phyloP scores from a whole-genome alignment of 2,888 invertebrate species.

The Ormyrus nitidulus region DNA sequence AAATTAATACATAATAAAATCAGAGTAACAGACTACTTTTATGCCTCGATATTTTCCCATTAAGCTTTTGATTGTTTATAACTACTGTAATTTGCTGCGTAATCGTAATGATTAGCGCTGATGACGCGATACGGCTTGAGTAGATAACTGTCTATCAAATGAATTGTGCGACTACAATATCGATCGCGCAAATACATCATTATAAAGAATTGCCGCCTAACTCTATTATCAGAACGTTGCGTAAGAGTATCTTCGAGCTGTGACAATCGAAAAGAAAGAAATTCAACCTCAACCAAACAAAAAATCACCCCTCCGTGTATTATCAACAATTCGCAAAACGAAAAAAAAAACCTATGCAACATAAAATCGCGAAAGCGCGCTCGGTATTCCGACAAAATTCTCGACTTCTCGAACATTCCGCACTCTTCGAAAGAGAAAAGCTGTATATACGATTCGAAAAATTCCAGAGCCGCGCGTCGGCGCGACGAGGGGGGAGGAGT shows the following conservation, averaged over 20 bases:
- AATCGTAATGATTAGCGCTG: slow-evolving; percentile 48
- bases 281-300: not conserved
- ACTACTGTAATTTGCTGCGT: slow-evolving; percentile 36
- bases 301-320: too few relatives aligned
- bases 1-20: not conserved
- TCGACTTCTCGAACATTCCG: too few relatives aligned
- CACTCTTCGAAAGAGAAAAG: too few relatives aligned
- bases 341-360: not conserved
- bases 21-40: not conserved
- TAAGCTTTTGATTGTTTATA: slow-evolving; percentile 46
- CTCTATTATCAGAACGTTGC: slow-evolving; percentile 14
- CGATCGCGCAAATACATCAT: slow-evolving; percentile 27
- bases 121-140: slow-evolving; percentile 42
- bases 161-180: slow-evolving; percentile 24
- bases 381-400: too few relatives aligned
- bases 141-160: slow-evolving; percentile 47
- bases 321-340: not conserved
- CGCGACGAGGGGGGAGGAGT: too few relatives aligned
- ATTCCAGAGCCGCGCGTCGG: too few relatives aligned
- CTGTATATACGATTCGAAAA: too few relatives aligned
- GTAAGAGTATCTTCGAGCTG: not conserved
- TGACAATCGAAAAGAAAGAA: not conserved
- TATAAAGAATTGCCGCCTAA: slow-evolving; percentile 18
- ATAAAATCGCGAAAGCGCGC: too few relatives aligned
- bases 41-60: slow-evolving; percentile 25